A percentile compares a stretch with the other conserved stretches of the same genome.
These are phyloP conservation scores for Monochamus saltuarius DNA, from an alignment of 1,140 invertebrate genomes.

Conservation along the genomic window DNA sequence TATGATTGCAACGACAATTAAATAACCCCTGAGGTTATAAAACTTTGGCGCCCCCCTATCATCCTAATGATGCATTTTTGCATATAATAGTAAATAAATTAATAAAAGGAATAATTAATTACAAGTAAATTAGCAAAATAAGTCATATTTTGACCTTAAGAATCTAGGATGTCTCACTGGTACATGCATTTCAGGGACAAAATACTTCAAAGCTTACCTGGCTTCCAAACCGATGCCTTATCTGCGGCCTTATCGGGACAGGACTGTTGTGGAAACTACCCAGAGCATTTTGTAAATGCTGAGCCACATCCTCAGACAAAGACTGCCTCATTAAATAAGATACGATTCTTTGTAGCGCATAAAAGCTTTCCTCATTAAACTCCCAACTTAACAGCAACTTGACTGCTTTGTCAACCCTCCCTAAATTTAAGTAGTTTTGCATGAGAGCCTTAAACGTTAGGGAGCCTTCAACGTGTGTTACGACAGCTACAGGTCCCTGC, in stretches of 20 bases:
- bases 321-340: slow-evolving; percentile 68
- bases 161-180: too few relatives aligned
- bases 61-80: too few relatives aligned
- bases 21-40: too few relatives aligned
- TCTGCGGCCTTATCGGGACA: slow-evolving; percentile 64
- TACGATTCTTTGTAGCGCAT: slow-evolving; percentile 69
- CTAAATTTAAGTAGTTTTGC: slow-evolving; percentile 63
- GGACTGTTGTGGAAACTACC: slow-evolving; percentile 70
- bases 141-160: too few relatives aligned
- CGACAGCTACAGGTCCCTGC: slow-evolving; percentile 55
- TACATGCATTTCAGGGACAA: too few relatives aligned
- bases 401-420: slow-evolving; percentile 68
- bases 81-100: too few relatives aligned
- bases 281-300: slow-evolving; percentile 67
- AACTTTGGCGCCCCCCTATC: too few relatives aligned
- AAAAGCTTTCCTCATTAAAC: slow-evolving; percentile 64
- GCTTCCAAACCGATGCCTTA: slow-evolving; percentile 56
- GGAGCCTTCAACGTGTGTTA: slow-evolving; percentile 42
- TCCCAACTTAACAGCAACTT: slow-evolving; percentile 73
- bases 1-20: too few relatives aligned
- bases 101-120: too few relatives aligned
- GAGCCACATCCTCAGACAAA: slow-evolving; percentile 64
- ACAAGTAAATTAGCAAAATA: too few relatives aligned
- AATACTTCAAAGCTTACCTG: slow-evolving; percentile 29
- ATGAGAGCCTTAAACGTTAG: slow-evolving; percentile 55